Conservation (phyloP, 2,113 vertebrate species). For the Eulemur macaco region DNA sequence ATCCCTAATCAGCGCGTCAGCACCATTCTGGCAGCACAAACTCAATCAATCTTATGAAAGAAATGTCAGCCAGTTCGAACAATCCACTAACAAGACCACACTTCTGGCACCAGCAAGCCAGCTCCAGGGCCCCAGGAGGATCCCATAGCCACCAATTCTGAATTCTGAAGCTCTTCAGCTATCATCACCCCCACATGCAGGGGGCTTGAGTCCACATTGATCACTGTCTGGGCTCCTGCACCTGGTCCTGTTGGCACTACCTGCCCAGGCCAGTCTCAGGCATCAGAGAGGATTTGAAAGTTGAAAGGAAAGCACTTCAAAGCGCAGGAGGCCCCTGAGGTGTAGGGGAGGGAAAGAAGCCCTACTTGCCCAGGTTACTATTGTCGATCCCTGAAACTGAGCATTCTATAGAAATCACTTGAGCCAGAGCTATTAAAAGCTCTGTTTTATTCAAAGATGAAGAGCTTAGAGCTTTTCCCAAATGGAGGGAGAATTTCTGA, state of each 20-base stretch:
- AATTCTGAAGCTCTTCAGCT: neutral
- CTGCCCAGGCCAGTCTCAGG: neutral
- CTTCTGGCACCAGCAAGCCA: neutral
- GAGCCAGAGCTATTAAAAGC: neutral
- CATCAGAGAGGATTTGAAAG: neutral
- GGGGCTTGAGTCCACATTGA: rapidly evolving
- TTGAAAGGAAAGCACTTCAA: neutral
- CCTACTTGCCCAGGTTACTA: neutral
- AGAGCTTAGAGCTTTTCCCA: neutral
- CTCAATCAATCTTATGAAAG: neutral
- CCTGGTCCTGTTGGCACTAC: neutral
- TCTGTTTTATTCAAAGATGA: neutral
- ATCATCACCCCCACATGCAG: no score
- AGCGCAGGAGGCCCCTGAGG: neutral
- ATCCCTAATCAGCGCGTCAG: neutral
- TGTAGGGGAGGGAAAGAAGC: neutral
- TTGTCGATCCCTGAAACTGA: neutral
- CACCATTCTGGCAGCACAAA: neutral
- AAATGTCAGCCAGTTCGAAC: neutral
- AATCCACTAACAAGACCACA: neutral
- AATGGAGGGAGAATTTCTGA: neutral
- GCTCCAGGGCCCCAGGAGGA: neutral
- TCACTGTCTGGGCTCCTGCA: neutral
- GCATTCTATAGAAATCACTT: neutral
- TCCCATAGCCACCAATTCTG: neutral